Evolutionary conservation across 2,888 invertebrate genomes (phyloP), one percentile per base, ranked within the genome.

Genomic region (Cybosia mesomella): DNA sequence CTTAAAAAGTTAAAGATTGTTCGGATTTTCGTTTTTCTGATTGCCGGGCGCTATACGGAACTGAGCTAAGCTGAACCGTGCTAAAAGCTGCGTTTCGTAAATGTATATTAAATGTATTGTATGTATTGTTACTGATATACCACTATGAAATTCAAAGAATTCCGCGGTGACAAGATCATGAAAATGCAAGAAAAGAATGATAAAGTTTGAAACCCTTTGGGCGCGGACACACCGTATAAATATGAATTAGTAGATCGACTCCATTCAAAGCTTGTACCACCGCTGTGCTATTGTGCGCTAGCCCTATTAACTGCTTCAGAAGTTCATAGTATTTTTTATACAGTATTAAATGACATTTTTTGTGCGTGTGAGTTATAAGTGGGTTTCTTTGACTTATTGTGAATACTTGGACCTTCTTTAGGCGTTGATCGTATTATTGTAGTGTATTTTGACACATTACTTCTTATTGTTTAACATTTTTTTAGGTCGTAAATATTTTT

Each of bases 371-470:
- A 81, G 77, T 87, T 82, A 82, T 83, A 83, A 88, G 87, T 89
- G 86, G 85, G 85, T 85, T 85, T 81, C 83, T 86, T 85, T 85
- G 79, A 80, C 68, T 83, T 85, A 87, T 87, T 88, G 86, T 88
- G 81, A 84, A 84, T 83, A 80, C 80, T 82, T 82, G 79, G 79
- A 79, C 81, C 85, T 72, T 84, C 83, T 76, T 83, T 75, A 82
- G 82, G 77, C 82, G 83, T 77, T 91, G 86, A 92, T 87, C 88
- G 85, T 82, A 89, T 92, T 92, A 89, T 93, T 88, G 86, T 75
- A 78, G 83, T 83, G 85, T 94, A 93, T 95, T 95, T 95, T 95
- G 95, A 95, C 95, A 95, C 90, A 95, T 94, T 89, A 90, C 91
- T 79, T 70, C 74, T 76, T 83, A 91, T 95, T 95, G 94, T 94